Percentiles rank a stretch among this genome's conserved stretches.
Conservation (phyloP, 2,113 vertebrate species). For the Neomonachus schauinslandi region DNA sequence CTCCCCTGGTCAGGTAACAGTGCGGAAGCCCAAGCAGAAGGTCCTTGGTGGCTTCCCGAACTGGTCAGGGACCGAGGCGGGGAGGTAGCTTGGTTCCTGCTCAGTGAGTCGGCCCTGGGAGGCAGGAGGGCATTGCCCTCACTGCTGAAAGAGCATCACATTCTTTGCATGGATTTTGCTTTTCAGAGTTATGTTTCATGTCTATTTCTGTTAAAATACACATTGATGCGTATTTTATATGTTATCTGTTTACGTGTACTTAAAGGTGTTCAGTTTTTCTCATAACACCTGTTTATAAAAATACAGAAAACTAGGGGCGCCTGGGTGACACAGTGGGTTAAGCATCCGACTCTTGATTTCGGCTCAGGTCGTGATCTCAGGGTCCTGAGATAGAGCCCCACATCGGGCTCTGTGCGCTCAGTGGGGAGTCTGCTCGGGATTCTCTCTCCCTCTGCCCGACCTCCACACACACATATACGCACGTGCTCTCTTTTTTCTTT, state of each 20-base stretch:
- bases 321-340: background rate
- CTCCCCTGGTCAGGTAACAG: fast-evolving
- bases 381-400: background rate
- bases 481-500: background rate
- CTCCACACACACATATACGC: background rate
- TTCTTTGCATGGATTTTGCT: fast-evolving
- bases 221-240: fast-evolving
- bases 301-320: background rate
- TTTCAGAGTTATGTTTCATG: fast-evolving
- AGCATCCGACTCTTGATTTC: background rate
- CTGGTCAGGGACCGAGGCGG: fast-evolving
- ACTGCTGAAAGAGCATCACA: fast-evolving
- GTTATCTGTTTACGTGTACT: background rate
- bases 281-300: background rate
- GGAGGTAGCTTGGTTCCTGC: fast-evolving
- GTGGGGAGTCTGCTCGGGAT: background rate
- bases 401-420: background rate
- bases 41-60: fast-evolving
- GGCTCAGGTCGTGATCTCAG: background rate
- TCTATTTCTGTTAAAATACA: background rate
- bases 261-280: background rate
- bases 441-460: background rate
- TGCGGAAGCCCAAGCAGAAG: fast-evolving
- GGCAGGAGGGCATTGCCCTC: fast-evolving
- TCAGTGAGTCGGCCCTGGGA: fast-evolving